A percentile compares a stretch with the other conserved stretches of the same genome.
These are phyloP conservation scores for Clarias macrocephalus DNA, from an alignment of 2,113 vertebrate species.

Conservation along the genomic window DNA sequence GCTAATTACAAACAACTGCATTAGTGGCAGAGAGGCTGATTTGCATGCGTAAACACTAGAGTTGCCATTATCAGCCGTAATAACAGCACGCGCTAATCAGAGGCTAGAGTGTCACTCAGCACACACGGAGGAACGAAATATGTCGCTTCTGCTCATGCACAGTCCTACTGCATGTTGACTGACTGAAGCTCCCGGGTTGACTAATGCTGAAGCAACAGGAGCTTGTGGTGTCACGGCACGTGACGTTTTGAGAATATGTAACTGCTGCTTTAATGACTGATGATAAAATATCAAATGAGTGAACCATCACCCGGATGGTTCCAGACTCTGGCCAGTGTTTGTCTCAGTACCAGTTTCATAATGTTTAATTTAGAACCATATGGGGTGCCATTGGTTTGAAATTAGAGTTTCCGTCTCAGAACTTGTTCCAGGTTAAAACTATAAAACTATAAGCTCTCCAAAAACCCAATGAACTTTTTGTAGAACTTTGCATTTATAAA, in stretches of 20 bases:
- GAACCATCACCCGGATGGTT: neutral
- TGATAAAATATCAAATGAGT: neutral
- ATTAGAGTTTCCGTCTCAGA: neutral
- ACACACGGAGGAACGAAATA: neutral
- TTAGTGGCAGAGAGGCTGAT: slow-evolving; percentile 40
- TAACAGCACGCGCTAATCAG: slow-evolving; percentile 50
- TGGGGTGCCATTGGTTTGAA: neutral
- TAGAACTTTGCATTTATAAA: neutral
- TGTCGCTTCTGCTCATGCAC: neutral
- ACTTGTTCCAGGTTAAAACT: neutral
- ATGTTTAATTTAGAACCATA: neutral
- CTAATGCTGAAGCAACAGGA: neutral
- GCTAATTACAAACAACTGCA: slow-evolving; percentile 60
- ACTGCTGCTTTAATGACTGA: neutral
- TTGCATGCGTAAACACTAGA: slow-evolving; percentile 50
- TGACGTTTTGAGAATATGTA: neutral
- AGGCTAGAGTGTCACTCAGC: slow-evolving; percentile 14
- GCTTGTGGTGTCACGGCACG: neutral
- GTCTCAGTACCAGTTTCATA: neutral
- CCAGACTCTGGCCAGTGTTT: neutral
- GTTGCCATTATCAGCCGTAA: slow-evolving; percentile 47
- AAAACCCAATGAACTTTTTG: neutral
- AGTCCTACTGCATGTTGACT: neutral
- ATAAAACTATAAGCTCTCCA: neutral
- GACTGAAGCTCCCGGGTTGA: neutral